Conservation (phyloP, 2,888 invertebrate genomes). For the Linnaemya vulpina region DNA sequence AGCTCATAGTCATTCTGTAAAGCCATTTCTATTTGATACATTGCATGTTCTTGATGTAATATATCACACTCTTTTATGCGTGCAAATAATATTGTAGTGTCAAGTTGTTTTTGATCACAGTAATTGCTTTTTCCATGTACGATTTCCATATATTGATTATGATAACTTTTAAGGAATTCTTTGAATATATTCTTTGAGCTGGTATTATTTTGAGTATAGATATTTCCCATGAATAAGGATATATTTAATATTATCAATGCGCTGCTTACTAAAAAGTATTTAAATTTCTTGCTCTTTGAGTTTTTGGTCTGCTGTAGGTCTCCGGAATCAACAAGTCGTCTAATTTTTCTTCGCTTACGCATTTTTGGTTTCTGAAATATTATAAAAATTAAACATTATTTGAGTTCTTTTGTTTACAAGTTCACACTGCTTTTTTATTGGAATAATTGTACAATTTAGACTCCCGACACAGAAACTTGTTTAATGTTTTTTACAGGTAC, state of each 20-base stretch:
- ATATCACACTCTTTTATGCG: constrained; percentile 71
- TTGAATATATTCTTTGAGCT: constrained; percentile 54
- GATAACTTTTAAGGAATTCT: constrained; percentile 73
- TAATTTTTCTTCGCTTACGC: constrained; percentile 62
- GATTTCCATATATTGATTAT: constrained; percentile 78
- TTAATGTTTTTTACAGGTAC: too few species aligned
- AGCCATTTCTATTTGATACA: constrained; percentile 75
- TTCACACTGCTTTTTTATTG: too few species aligned
- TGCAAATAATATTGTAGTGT: constrained; percentile 72
- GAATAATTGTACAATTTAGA: too few species aligned
- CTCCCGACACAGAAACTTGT: too few species aligned
- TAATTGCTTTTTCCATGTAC: constrained; percentile 78
- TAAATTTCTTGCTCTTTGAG: constrained; percentile 33
- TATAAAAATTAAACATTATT: neutral
- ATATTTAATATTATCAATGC: constrained; percentile 41
- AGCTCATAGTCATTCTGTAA: constrained; percentile 74
- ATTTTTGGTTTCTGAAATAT: constrained; percentile 50
- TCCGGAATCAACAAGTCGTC: constrained; percentile 61
- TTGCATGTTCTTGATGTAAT: constrained; percentile 75
- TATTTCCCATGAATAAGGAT: constrained; percentile 62
- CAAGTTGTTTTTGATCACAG: constrained; percentile 74
- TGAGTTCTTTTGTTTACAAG: too few species aligned
- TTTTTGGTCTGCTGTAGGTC: constrained; percentile 13
- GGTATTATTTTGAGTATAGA: constrained; percentile 61
- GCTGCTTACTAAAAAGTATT: constrained; percentile 55